Percentiles rank a stretch among this genome's conserved stretches.
These are phyloP conservation scores for Epizoanthus illoricatus DNA, from an alignment of 92 coral and sea anemone species.

Conservation along the genomic window DNA sequence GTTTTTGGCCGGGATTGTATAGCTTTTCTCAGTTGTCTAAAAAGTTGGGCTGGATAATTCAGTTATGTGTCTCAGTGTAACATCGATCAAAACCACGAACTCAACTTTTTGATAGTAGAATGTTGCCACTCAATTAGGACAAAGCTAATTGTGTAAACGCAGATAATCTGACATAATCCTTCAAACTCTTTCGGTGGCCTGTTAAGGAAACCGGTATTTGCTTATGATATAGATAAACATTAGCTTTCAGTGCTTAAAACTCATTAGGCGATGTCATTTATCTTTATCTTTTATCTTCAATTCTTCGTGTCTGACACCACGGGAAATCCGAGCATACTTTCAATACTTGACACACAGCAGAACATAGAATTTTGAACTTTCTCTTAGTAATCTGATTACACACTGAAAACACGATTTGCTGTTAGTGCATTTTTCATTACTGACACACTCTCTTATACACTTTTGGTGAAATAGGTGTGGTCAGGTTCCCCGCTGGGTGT, in stretches of 20 bases:
- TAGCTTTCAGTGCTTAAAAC: conserved; percentile 15
- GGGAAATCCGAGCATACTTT: conserved; percentile 17
- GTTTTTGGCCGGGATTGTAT: too few relatives aligned
- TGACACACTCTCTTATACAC: neutral
- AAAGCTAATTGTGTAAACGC: conserved; percentile 3
- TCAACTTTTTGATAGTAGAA: neutral
- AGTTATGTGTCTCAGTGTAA: too few relatives aligned
- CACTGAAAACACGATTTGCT: neutral
- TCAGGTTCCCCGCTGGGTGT: too few relatives aligned
- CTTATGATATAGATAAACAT: neutral
- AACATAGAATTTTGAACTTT: neutral
- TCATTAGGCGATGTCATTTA: conserved; percentile 23
- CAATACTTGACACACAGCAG: neutral
- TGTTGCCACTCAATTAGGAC: neutral
- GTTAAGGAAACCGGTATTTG: neutral
- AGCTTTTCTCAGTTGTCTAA: too few relatives aligned
- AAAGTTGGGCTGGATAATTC: too few relatives aligned
- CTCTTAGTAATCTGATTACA: neutral
- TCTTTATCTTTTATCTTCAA: conserved; percentile 20
- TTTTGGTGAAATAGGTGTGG: neutral
- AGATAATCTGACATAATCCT: conserved; percentile 30
- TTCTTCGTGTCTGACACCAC: neutral
- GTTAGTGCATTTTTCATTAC: neutral
- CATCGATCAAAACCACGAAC: too few relatives aligned
- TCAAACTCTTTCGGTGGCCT: neutral